Evolutionary conservation across 1,140 invertebrate species (phyloP).

Genomic region (Drosophila kanapiae): DNA sequence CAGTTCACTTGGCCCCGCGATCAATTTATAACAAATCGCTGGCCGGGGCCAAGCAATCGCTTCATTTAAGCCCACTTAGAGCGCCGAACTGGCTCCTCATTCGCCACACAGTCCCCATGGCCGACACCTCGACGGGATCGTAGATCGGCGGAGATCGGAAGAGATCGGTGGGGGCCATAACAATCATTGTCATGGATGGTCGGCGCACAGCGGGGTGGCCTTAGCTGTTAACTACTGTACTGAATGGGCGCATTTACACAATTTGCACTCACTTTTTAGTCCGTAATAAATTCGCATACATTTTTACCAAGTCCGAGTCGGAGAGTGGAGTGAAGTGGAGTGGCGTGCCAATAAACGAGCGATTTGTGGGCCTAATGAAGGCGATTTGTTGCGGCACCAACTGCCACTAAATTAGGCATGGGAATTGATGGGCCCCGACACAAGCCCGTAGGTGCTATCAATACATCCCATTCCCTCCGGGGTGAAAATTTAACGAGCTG

Average conservation of each 20-base stretch:
- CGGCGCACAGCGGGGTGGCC: conserved; percentile 66
- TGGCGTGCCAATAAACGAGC: conserved; percentile 65
- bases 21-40: conserved; percentile 46
- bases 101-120: conserved; percentile 44
- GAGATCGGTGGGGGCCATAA: conserved; percentile 36
- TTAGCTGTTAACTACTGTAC: conserved; percentile 75
- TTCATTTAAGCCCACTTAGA: conserved; percentile 62
- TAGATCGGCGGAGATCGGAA: not conserved
- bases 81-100: conserved; percentile 26
- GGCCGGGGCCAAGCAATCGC: conserved; percentile 45
- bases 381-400: conserved; percentile 75
- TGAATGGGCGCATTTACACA: conserved; percentile 71
- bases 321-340: conserved; percentile 17
- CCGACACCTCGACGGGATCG: conserved; percentile 25
- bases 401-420: conserved; percentile 70
- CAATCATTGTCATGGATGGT: conserved; percentile 57
- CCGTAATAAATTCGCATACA: conserved; percentile 73
- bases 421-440: conserved; percentile 54
- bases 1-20: conserved; percentile 17
- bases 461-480: not conserved
- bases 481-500: conserved; percentile 69
- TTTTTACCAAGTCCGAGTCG: conserved; percentile 27
- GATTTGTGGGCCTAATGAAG: conserved; percentile 80
- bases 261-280: conserved; percentile 68
- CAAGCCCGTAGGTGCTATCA: conserved; percentile 18